phyloP scores from a whole-genome alignment of 2,888 invertebrate genomes.

The Scaptomyza flava region DNA sequence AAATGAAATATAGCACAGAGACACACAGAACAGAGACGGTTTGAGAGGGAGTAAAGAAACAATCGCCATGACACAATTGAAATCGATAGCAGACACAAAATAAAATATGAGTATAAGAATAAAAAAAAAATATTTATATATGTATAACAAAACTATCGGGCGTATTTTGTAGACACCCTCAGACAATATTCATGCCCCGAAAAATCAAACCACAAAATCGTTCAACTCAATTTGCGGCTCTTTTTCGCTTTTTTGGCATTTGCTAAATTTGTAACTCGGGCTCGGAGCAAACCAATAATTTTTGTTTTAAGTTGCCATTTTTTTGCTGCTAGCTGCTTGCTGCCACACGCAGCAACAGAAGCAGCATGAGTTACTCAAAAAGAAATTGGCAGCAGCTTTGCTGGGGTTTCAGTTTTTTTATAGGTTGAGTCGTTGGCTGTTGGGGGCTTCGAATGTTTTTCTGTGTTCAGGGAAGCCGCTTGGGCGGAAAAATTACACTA shows the following conservation, averaged over 20 bases:
- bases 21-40: background rate
- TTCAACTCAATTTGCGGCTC: slow-evolving; percentile 72
- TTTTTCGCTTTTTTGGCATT: slow-evolving; percentile 31
- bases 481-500: slow-evolving; percentile 77
- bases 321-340: slow-evolving; percentile 38
- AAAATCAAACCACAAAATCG: slow-evolving; percentile 23
- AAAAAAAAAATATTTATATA: slow-evolving; percentile 41
- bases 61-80: slow-evolving; percentile 68
- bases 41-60: slow-evolving; percentile 17
- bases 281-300: slow-evolving; percentile 66
- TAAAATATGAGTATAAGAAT: slow-evolving; percentile 43
- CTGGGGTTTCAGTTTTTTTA: slow-evolving; percentile 2
- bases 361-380: slow-evolving; percentile 5
- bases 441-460: slow-evolving; percentile 17
- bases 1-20: slow-evolving; percentile 27
- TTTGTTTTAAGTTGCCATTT: slow-evolving; percentile 67
- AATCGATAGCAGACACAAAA: slow-evolving; percentile 63
- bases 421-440: background rate
- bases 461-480: slow-evolving; percentile 47
- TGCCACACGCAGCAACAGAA: slow-evolving; percentile 58
- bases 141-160: slow-evolving; percentile 61
- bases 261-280: slow-evolving; percentile 44
- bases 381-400: slow-evolving; percentile 8
- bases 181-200: slow-evolving; percentile 9
- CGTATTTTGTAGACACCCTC: slow-evolving; percentile 30